These are phyloP conservation scores for Dugesia japonica DNA, from an alignment of 2,888 invertebrate species.

Conservation along the genomic window DNA sequence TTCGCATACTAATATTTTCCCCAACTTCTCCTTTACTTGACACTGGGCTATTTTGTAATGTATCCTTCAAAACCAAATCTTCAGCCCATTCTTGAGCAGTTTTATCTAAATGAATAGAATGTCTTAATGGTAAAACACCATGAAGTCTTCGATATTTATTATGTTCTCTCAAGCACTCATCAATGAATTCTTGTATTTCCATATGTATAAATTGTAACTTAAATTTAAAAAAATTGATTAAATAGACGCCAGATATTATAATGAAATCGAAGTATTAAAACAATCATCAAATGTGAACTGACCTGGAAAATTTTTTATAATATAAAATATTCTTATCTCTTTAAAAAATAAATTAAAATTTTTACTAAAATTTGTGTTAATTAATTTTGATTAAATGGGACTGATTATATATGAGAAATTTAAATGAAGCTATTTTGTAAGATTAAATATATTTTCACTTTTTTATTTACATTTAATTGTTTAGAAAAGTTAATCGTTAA, in stretches of 20 bases:
- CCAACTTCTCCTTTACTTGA: constrained; percentile 33
- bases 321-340: no score
- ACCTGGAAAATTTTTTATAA: no score
- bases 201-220: neutral
- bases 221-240: neutral
- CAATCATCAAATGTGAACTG: neutral
- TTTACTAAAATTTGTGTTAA: no score
- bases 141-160: constrained; percentile 28
- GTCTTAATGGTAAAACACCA: constrained; percentile 20
- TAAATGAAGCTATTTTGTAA: no score
- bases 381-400: no score
- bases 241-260: constrained; percentile 5
- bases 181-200: constrained; percentile 26
- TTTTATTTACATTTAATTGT: no score
- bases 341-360: no score
- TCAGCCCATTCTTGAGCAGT: constrained; percentile 35
- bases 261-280: neutral
- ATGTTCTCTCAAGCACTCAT: constrained; percentile 26
- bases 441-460: no score
- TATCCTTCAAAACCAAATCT: constrained; percentile 14
- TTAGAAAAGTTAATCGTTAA: no score
- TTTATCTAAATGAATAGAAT: constrained; percentile 23
- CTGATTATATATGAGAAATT: no score
- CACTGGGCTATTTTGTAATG: constrained; percentile 29
- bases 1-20: constrained; percentile 34